Conservation (phyloP, 2,113 vertebrate species). For the Eira barbara region DNA sequence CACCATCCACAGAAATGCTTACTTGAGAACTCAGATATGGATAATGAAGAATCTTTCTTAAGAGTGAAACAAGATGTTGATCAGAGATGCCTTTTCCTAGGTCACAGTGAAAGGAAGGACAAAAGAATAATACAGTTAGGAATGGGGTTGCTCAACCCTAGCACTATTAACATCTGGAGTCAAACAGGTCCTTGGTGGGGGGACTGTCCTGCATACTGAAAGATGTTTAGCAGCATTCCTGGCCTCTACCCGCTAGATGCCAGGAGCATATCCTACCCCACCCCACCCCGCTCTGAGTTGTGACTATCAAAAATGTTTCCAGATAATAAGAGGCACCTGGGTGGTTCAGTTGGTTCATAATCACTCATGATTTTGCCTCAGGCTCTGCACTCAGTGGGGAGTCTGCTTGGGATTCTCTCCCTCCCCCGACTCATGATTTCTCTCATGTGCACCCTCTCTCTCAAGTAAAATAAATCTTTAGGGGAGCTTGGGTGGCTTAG, state of each 20-base stretch:
- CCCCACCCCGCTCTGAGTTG: background rate
- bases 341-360: background rate
- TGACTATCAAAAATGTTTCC: slow-evolving; percentile 17
- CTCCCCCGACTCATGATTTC: background rate
- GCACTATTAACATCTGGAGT: background rate
- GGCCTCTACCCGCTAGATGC: background rate
- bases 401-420: background rate
- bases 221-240: background rate
- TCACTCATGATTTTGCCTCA: background rate
- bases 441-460: background rate
- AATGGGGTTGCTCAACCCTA: background rate
- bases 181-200: background rate
- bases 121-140: background rate
- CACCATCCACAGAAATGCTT: background rate
- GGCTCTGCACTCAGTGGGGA: background rate
- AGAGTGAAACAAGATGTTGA: background rate
- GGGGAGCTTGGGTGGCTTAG: background rate
- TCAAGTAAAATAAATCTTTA: background rate
- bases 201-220: background rate
- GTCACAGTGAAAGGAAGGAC: background rate
- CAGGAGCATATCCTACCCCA: background rate
- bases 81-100: background rate
- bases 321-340: background rate
- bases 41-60: slow-evolving; percentile 1
- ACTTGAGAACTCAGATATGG: background rate